These are phyloP conservation scores for Phyllostomus discolor DNA, from an alignment of 2,113 vertebrate species.

Conservation along the genomic window DNA sequence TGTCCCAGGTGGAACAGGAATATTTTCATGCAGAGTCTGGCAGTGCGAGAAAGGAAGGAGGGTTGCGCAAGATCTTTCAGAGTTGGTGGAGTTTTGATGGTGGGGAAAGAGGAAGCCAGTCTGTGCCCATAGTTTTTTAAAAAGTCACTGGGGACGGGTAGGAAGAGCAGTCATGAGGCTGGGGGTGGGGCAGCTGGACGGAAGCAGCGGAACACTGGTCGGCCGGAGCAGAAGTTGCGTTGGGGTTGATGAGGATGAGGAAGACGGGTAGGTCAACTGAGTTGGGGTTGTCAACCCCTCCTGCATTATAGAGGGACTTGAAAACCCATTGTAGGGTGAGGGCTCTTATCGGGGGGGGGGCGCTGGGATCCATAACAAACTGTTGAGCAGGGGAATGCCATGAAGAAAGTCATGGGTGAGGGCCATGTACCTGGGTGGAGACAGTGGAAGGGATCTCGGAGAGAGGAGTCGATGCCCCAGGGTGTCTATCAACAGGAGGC, in stretches of 20 bases:
- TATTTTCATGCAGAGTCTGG: neutral
- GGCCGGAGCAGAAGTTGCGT: neutral
- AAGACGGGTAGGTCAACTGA: neutral
- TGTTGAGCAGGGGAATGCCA: neutral
- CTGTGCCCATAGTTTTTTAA: neutral
- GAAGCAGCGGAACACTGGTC: neutral
- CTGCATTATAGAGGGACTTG: neutral
- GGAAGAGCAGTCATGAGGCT: neutral
- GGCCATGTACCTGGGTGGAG: neutral
- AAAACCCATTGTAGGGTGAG: neutral
- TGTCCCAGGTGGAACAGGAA: neutral
- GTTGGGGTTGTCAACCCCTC: neutral
- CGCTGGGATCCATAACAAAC: neutral
- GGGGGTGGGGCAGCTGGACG: neutral
- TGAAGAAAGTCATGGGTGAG: neutral
- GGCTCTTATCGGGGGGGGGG: neutral
- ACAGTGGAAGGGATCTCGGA: neutral
- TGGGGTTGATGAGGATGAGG: neutral
- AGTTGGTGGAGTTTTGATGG: neutral
- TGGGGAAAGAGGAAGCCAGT: neutral
- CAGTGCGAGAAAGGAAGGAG: neutral
- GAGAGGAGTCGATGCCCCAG: neutral
- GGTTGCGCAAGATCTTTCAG: neutral
- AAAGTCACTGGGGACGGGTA: neutral
- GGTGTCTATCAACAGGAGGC: neutral